These are phyloP conservation scores for Himalopsyche phryganea DNA, from an alignment of 1,140 invertebrate genomes.

Conservation along the genomic window DNA sequence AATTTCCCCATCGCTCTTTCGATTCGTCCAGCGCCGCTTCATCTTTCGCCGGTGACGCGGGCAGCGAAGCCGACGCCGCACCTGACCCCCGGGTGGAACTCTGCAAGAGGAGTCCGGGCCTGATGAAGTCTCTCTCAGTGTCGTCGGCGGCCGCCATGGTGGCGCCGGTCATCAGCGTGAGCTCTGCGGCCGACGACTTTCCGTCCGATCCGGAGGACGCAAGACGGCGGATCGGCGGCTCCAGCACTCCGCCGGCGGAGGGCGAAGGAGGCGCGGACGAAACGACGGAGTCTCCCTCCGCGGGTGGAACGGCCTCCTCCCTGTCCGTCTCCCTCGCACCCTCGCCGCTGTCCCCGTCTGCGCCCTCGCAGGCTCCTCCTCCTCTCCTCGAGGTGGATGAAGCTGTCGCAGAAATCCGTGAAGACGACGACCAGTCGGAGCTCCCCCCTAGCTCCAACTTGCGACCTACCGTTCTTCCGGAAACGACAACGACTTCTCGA, in stretches of 20 bases:
- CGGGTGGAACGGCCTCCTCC: constrained; percentile 33
- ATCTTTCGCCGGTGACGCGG: constrained; percentile 41
- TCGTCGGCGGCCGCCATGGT: constrained; percentile 39
- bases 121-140: constrained; percentile 41
- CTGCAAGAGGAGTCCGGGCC: constrained; percentile 40
- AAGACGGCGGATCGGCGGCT: constrained; percentile 16
- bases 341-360: constrained; percentile 36
- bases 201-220: constrained; percentile 39
- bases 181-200: constrained; percentile 63
- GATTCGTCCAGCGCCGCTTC: constrained; percentile 33
- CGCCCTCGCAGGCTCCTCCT: constrained; percentile 4
- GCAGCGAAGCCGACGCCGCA: constrained; percentile 37
- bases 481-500: no score
- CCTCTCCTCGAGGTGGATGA: not conserved
- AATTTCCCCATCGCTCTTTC: constrained; percentile 29
- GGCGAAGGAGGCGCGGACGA: constrained; percentile 31
- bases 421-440: no score
- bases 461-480: no score
- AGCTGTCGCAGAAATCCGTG: not conserved
- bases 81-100: constrained; percentile 28
- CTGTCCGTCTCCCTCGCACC: constrained; percentile 40
- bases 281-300: constrained; percentile 35
- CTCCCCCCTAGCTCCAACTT: no score
- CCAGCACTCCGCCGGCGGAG: constrained; percentile 29
- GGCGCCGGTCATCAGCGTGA: constrained; percentile 69